These are phyloP conservation scores for Trididemnum clinides DNA, from an alignment of 23 tunicate genomes.

Conservation along the genomic window DNA sequence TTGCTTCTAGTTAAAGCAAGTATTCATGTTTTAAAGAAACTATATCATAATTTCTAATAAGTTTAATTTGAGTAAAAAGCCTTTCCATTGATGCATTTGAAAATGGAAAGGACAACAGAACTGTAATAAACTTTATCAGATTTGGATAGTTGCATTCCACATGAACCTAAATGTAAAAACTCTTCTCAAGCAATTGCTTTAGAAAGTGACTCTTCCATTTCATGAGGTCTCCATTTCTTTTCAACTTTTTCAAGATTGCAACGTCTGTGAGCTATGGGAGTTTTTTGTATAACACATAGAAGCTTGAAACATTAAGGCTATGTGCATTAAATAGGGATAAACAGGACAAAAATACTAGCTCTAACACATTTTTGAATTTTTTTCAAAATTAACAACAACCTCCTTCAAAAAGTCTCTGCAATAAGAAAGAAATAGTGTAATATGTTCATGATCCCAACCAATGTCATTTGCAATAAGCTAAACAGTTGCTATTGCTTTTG, in stretches of 20 bases:
- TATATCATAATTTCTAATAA: neutral
- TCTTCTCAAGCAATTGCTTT: neutral
- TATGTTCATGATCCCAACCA: neutral
- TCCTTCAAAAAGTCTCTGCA: neutral
- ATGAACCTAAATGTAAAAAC: neutral
- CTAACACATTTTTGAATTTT: neutral
- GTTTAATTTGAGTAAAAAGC: neutral
- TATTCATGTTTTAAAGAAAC: neutral
- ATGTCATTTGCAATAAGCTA: neutral
- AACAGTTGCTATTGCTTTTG: neutral
- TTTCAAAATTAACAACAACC: neutral
- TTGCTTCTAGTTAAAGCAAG: neutral
- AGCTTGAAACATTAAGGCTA: neutral
- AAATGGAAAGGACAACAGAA: neutral
- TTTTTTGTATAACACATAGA: neutral
- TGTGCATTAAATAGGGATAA: neutral
- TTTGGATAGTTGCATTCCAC: neutral
- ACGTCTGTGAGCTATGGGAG: neutral
- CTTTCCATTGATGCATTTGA: neutral
- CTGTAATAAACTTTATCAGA: neutral
- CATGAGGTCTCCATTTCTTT: neutral
- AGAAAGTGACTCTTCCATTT: neutral
- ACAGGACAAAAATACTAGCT: neutral
- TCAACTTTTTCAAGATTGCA: neutral
- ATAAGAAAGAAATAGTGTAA: neutral